A percentile compares a stretch with the other conserved stretches of the same genome.
Evolutionary conservation across 2,888 invertebrate species (phyloP).

Genomic region (Pammene aurita): DNA sequence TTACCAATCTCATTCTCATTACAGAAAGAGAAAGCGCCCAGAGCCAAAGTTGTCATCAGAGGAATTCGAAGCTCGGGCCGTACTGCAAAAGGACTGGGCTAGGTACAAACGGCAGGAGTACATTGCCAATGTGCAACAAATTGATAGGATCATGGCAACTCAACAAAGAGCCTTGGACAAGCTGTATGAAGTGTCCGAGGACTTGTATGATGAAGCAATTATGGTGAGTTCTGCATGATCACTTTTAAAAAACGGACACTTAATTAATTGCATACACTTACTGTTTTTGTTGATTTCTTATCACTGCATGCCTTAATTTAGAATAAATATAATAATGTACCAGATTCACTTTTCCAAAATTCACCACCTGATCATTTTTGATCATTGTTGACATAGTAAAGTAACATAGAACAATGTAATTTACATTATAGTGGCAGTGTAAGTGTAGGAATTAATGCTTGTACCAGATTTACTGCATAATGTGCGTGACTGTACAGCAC

Average conservation of each 20-base stretch:
- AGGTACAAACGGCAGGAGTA: conserved; percentile 86
- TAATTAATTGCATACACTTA: too few species aligned
- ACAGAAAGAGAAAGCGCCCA: conserved; percentile 77
- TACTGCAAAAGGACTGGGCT: conserved; percentile 90
- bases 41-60: conserved; percentile 77
- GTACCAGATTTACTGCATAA: too few species aligned
- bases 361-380: too few species aligned
- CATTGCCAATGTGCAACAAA: conserved; percentile 85
- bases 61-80: conserved; percentile 84
- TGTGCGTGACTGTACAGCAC: too few species aligned
- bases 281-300: too few species aligned
- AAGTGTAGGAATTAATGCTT: too few species aligned
- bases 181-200: conserved; percentile 91
- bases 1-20: conserved; percentile 21
- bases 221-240: conserved; percentile 70
- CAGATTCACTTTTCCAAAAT: too few species aligned
- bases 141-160: conserved; percentile 86
- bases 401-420: too few species aligned
- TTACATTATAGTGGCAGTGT: too few species aligned
- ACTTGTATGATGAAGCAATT: conserved; percentile 93
- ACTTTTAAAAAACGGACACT: not conserved
- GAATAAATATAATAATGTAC: too few species aligned
- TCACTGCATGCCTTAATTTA: too few species aligned
- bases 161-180: conserved; percentile 92
- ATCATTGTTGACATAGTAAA: too few species aligned